Percentiles rank a stretch among this genome's conserved stretches.
Conservation (phyloP, 2,797 vertebrate species). For the Neomorphus geoffroyi region DNA sequence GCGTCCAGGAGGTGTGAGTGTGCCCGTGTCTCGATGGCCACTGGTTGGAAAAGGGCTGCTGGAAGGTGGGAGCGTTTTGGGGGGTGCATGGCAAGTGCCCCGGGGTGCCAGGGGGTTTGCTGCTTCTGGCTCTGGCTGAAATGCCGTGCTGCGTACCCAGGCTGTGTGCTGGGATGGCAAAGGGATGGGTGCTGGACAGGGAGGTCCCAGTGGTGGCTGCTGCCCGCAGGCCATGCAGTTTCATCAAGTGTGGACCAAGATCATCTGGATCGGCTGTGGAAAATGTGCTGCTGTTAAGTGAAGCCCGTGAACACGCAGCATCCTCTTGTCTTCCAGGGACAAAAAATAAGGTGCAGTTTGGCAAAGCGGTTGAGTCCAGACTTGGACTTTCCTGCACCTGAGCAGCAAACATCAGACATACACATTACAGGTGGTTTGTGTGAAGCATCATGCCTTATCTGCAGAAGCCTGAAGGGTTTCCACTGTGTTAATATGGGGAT, state of each 20-base stretch:
- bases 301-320: rapidly evolving
- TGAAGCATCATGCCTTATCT: background rate
- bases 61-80: background rate
- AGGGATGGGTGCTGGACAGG: background rate
- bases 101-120: background rate
- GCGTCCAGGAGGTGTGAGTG: rapidly evolving
- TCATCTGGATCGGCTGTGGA: background rate
- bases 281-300: rapidly evolving
- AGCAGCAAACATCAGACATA: background rate
- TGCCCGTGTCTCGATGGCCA: background rate
- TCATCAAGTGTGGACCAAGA: background rate
- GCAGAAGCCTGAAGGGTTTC: background rate
- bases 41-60: rapidly evolving
- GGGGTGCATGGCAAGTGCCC: rapidly evolving
- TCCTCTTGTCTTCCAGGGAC: background rate
- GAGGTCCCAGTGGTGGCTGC: no score
- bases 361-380: background rate
- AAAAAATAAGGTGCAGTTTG: background rate
- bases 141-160: background rate
- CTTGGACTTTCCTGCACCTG: no score
- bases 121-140: background rate
- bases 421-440: background rate
- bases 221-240: rapidly evolving
- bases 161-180: no score
- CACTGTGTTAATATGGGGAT: background rate